Conservation (phyloP, 2,113 vertebrate species). For the Cygnus atratus region DNA sequence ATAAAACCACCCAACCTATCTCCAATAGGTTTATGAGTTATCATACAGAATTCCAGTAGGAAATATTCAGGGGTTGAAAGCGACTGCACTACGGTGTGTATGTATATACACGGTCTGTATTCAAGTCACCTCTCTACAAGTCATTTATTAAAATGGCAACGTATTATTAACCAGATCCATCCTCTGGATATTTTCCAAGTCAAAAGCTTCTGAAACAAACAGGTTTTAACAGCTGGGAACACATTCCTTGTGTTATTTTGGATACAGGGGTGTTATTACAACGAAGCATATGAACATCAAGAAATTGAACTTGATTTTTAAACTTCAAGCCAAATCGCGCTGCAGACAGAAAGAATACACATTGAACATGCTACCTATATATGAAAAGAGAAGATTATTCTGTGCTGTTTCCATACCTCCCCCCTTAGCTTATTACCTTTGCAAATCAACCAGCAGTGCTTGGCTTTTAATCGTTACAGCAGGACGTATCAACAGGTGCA, state of each 20-base stretch:
- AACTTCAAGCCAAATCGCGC: not conserved
- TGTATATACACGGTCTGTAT: not conserved
- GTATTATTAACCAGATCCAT: constrained; percentile 15
- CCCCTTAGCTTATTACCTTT: not conserved
- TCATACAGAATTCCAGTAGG: not conserved
- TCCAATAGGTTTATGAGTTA: not conserved
- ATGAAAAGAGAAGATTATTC: not conserved
- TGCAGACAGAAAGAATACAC: not conserved
- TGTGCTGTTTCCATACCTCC: too few species aligned
- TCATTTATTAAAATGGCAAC: not conserved
- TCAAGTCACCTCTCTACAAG: not conserved
- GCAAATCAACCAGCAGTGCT: not conserved
- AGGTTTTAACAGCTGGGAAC: not conserved
- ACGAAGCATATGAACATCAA: not conserved
- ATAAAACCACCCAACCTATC: not conserved
- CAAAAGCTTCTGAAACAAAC: not conserved
- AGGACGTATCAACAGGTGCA: not conserved
- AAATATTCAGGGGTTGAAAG: not conserved
- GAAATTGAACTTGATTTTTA: not conserved
- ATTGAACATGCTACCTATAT: not conserved
- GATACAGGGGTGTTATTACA: not conserved
- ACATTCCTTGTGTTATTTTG: not conserved
- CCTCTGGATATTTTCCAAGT: constrained; percentile 16
- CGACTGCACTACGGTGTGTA: not conserved
- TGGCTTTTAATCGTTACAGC: not conserved